Evolutionary conservation across 2,888 invertebrate species (phyloP), one percentile per base, ranked within the genome.

Genomic region (Tupiocoris notatus): DNA sequence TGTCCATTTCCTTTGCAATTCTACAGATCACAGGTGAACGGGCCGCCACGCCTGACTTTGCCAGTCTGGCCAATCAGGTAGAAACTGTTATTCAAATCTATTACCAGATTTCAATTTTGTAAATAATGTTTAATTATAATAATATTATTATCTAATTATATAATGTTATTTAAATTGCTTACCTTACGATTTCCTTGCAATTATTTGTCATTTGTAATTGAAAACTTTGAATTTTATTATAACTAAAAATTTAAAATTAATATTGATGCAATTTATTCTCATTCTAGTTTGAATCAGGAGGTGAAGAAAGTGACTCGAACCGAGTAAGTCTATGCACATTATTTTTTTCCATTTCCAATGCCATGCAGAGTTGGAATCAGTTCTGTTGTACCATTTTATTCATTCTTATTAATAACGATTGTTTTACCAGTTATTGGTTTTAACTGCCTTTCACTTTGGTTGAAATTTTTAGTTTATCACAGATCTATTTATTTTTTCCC

Each of bases 1-100:
- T 61, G 57, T 71, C 57, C 23, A 23, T 22, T 61, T n/a, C 12
- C 20, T 56, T 66, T 65, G 0, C 20, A 9, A 23, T 71, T 16
- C 73, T 75, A 66, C 58, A 54, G 21, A 71, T 78, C 54, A 67
- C 66, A 23, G 66, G 25, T 21, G 75, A 71, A 22, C 76, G 79
- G 76, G 79, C 81, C 1, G 81, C 80, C 39, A 81, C 81, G 17
- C 81, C 82, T 17, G 82, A 82, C 77, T 80, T 82, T 75, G 70
- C 81, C 17, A 58, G 73, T 39, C 70, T 80, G 39, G 73, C 80
- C 1, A 71, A 79, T 59, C 80, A 80, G 79, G 80, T 80, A 76
- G 66, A 65, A 22, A 21, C 22, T 17, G 1, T 1, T n/a, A n/a
- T n/a, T n/a, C n/a, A n/a, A n/a, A n/a, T n/a, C n/a, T n/a, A n/a